phyloP scores from a whole-genome alignment of 2,888 invertebrate species.

The Lasioglossum pauxillum region DNA sequence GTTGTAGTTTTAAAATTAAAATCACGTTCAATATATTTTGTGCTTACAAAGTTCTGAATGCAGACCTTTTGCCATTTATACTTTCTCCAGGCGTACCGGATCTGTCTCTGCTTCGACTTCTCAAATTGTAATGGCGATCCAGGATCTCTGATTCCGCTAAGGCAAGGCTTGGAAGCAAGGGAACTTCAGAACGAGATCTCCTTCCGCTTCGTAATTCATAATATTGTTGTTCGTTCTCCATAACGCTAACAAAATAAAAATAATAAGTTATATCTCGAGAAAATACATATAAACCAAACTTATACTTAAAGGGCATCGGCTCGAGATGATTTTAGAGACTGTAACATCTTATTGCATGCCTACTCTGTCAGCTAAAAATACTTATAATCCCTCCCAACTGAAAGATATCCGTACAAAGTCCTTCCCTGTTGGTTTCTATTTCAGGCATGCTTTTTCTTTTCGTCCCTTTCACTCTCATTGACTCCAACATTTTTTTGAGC shows the following conservation, averaged over 20 bases:
- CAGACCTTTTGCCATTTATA: slow-evolving; percentile 75
- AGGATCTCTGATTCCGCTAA: slow-evolving; percentile 71
- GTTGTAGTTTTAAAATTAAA: neutral
- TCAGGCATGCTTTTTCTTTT: slow-evolving; percentile 24
- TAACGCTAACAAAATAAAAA: slow-evolving; percentile 61
- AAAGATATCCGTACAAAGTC: slow-evolving; percentile 46
- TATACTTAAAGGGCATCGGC: neutral
- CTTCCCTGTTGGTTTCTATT: slow-evolving; percentile 53
- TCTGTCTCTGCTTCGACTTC: slow-evolving; percentile 79
- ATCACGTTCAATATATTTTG: neutral
- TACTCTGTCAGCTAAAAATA: slow-evolving; percentile 62
- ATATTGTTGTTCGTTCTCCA: slow-evolving; percentile 80
- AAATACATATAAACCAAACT: neutral
- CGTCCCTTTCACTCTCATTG: slow-evolving; percentile 9
- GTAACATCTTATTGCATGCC: neutral
- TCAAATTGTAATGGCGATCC: slow-evolving; percentile 79
- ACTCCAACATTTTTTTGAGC: neutral
- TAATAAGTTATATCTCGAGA: neutral
- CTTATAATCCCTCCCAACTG: slow-evolving; percentile 47
- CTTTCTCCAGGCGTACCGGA: slow-evolving; percentile 80
- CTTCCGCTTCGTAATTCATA: slow-evolving; percentile 81
- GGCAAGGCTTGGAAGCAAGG: slow-evolving; percentile 70
- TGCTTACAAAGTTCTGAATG: slow-evolving; percentile 75
- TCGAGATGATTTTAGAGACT: slow-evolving; percentile 6
- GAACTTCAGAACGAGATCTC: slow-evolving; percentile 82